Base-by-base conservation (phyloP, 2,113 vertebrate genomes). In the Hypocryptadius cinnamomeus region DNA sequence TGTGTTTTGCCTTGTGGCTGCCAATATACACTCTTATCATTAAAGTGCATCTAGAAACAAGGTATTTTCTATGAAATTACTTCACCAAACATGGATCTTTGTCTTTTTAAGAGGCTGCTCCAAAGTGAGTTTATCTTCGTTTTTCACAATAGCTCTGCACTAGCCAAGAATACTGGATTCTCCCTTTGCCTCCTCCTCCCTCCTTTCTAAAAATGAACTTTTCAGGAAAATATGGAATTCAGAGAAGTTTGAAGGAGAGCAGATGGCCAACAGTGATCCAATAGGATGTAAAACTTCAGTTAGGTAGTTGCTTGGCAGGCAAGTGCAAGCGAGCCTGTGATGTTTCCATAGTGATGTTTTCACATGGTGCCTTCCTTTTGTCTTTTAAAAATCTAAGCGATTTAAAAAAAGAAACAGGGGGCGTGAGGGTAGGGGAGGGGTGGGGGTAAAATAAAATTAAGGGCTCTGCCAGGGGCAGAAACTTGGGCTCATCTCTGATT, bases 331-430 rank as follows among this genome's bases (percentile, higher is more conserved):
- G 93, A 93, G 95, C 87, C 94, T 53, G 35, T 84, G 93, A 92
- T 81, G 96, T 98, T 97, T 97, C 97, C 97, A 97, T 97, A 97
- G 98, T 84, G 92, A 97, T 84, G 78, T 90, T 94, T 96, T 96
- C 94, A 95, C 94, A 79, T 68, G 66, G 83, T 93, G 92, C 70
- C 85, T 95, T 93, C 76, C 91, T 95, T 92, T 96, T 80, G 79
- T 86, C 82, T 92, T 95, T 92, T 74, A 66, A 95, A 92, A 96
- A 84, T 65, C 77, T 40, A 71, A 91, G 53, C 44, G 56, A 84
- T 95, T 63, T 85, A 78, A 92, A 96, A 93, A 94, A 95, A 61
- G 15, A 24, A 17, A 8, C 5, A 4, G 25, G 14, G 28, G 23
- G 27, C 1, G 33, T 66, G 71, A 33, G 7, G 39, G 13, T 23